phyloP scores from a whole-genome alignment of 2,113 vertebrate species.

The Fregata magnificens region DNA sequence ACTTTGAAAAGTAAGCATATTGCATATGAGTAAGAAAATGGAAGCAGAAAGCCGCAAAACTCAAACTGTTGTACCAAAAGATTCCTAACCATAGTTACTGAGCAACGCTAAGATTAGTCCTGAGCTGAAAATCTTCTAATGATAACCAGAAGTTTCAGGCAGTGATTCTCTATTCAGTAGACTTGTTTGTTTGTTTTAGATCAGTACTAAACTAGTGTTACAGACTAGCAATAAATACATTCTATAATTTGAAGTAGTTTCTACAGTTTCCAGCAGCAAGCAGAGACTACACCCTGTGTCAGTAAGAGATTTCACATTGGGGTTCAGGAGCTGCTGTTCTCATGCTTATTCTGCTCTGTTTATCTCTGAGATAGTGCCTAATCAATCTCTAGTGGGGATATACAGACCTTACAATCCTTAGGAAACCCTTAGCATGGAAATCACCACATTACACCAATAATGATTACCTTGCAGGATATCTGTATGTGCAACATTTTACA shows the following conservation, averaged over 20 bases:
- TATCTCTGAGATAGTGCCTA: not conserved
- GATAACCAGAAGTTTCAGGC: not conserved
- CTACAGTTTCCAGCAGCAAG: not conserved
- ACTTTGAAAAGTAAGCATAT: not conserved
- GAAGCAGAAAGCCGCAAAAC: not conserved
- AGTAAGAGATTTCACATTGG: not conserved
- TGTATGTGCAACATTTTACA: not conserved
- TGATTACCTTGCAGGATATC: not conserved
- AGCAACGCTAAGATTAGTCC: not conserved
- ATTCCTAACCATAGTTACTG: not conserved
- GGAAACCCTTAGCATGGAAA: not conserved
- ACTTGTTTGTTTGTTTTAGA: not conserved
- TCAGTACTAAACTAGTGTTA: not conserved
- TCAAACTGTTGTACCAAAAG: not conserved
- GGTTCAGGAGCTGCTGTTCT: not conserved
- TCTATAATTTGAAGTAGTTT: not conserved
- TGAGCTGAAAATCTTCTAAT: not conserved
- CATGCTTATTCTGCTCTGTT: not conserved
- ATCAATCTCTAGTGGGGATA: not conserved
- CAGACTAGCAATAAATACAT: not conserved
- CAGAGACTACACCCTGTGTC: not conserved
- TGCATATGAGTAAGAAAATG: not conserved
- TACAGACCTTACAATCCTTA: not conserved
- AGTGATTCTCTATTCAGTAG: not conserved
- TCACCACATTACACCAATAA: not conserved